Conservation (phyloP, 2,888 invertebrate species). For the Thumatha senex region DNA sequence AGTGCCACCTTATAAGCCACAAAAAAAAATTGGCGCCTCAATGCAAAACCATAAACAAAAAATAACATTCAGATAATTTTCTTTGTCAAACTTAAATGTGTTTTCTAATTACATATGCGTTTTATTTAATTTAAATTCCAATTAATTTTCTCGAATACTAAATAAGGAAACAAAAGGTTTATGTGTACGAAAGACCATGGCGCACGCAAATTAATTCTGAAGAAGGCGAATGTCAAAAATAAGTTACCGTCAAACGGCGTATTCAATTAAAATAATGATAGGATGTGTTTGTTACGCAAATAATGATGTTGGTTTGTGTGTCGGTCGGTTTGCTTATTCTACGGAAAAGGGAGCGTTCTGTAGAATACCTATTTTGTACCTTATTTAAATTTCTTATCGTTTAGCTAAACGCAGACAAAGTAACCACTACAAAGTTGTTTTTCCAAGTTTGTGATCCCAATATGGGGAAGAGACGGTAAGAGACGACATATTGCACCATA, state of each 20-base stretch:
- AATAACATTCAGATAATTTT: conserved; percentile 40
- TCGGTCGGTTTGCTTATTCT: conserved; percentile 40
- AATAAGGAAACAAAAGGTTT: conserved; percentile 59
- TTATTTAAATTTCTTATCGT: conserved; percentile 8
- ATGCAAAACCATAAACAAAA: conserved; percentile 19
- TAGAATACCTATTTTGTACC: conserved; percentile 24
- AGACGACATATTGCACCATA: too few relatives aligned
- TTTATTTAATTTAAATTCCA: conserved; percentile 71
- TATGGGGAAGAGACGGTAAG: background rate
- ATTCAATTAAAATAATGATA: conserved; percentile 65
- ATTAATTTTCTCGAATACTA: conserved; percentile 68
- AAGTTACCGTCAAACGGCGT: conserved; percentile 63
- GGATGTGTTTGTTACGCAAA: conserved; percentile 50
- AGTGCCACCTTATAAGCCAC: conserved; percentile 18
- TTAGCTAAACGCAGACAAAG: background rate
- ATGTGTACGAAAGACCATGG: conserved; percentile 52
- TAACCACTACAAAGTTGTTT: background rate
- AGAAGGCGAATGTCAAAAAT: conserved; percentile 68
- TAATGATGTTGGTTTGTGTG: conserved; percentile 51
- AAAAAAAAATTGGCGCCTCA: conserved; percentile 2
- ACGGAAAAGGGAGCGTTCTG: conserved; percentile 23
- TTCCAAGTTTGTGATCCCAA: background rate
- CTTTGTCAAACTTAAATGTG: conserved; percentile 49
- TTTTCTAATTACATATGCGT: conserved; percentile 70
- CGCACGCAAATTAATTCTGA: conserved; percentile 68